Evolutionary conservation across 2,888 invertebrate species (phyloP).

Genomic region (Busseola fusca): DNA sequence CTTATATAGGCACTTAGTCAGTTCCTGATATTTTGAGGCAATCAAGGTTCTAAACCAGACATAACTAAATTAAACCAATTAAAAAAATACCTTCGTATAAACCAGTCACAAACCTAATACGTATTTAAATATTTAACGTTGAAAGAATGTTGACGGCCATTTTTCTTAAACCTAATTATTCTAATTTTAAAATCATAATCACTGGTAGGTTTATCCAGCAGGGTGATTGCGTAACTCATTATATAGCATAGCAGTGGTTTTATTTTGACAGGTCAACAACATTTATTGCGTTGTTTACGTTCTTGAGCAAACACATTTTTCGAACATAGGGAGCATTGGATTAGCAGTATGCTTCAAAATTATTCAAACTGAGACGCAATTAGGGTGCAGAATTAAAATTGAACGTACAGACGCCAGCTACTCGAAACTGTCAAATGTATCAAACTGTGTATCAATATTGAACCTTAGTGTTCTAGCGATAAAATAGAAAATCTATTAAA

Average conservation of each 20-base stretch:
- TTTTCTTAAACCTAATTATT: not conserved
- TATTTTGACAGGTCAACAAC: too few relatives aligned
- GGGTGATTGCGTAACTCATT: too few relatives aligned
- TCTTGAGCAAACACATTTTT: too few relatives aligned
- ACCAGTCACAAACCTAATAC: not conserved
- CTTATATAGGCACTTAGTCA: not conserved
- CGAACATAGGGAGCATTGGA: too few relatives aligned
- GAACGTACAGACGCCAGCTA: not conserved
- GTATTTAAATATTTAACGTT: not conserved
- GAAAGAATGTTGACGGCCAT: not conserved
- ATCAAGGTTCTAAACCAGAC: slow-evolving; percentile 2
- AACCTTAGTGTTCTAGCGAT: too few relatives aligned
- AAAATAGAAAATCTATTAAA: too few relatives aligned
- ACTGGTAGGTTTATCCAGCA: not conserved
- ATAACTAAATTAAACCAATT: not conserved
- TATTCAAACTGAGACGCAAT: too few relatives aligned
- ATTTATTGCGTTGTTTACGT: too few relatives aligned
- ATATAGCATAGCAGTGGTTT: too few relatives aligned
- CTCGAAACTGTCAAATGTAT: too few relatives aligned
- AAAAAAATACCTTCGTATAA: not conserved
- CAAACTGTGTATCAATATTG: too few relatives aligned
- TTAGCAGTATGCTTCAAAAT: too few relatives aligned
- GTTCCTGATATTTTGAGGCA: slow-evolving; percentile 27
- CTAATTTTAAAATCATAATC: not conserved
- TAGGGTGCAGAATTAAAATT: not conserved